Percentiles rank a stretch among this genome's conserved stretches.
Evolutionary conservation across 2,888 invertebrate genomes (phyloP).

Genomic region (Caenorhabditis sp.): DNA sequence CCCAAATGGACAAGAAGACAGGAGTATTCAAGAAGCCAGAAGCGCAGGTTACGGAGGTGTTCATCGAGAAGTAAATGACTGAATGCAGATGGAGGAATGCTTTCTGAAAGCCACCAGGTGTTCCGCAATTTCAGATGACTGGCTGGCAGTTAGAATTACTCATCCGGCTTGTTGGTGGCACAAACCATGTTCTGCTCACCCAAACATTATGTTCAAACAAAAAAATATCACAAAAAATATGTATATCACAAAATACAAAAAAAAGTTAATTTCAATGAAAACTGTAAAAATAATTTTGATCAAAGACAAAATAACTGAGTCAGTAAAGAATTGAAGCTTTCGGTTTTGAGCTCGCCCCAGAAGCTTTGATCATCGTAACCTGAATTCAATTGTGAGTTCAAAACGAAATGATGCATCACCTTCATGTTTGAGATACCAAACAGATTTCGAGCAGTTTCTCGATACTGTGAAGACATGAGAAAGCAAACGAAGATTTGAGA

Average conservation of each 20-base stretch:
- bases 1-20: conserved; percentile 7
- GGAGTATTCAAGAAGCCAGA: conserved; percentile 14
- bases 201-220: no score
- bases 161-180: neutral
- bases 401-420: neutral
- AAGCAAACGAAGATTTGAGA: conserved; percentile 20
- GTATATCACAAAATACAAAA: no score
- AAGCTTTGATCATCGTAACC: neutral
- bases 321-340: neutral
- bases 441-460: no score
- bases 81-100: no score
- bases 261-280: no score
- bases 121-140: neutral
- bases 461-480: conserved; percentile 41
- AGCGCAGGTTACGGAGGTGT: neutral
- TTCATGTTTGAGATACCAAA: neutral
- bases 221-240: no score
- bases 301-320: no score
- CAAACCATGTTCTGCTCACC: no score
- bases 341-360: neutral
- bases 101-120: neutral
- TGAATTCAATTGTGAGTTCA: neutral
- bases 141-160: neutral
- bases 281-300: no score
- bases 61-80: neutral